Evolutionary conservation across 2,797 vertebrate species (phyloP).

Genomic region (Bryconaethiops microstoma): DNA sequence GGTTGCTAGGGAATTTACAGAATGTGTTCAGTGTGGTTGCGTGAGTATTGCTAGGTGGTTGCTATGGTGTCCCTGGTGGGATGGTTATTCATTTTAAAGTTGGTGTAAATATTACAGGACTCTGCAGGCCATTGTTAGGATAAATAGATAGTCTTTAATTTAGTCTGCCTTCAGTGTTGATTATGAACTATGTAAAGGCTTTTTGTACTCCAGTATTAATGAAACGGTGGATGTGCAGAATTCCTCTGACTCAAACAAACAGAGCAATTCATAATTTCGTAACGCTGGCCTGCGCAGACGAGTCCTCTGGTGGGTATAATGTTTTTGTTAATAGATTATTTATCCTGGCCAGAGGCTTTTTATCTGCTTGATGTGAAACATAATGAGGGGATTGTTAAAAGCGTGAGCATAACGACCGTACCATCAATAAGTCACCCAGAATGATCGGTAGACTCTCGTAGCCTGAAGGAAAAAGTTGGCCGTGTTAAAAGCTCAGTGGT

Average conservation of each 20-base stretch:
- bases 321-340: slow-evolving; percentile 38
- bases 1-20: too few relatives aligned
- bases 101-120: too few relatives aligned
- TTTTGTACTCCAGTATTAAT: background rate
- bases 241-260: background rate
- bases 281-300: background rate
- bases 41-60: too few relatives aligned
- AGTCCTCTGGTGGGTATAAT: slow-evolving; percentile 13
- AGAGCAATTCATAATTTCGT: background rate
- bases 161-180: background rate
- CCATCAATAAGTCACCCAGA: slow-evolving; percentile 1
- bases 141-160: background rate
- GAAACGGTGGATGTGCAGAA: background rate
- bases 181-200: background rate
- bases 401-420: background rate
- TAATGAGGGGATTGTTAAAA: slow-evolving; percentile 31
- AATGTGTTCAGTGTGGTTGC: too few relatives aligned
- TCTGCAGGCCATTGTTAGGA: background rate
- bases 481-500: too few relatives aligned
- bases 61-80: too few relatives aligned
- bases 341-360: slow-evolving; percentile 29
- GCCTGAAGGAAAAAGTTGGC: background rate
- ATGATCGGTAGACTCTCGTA: background rate
- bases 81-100: too few relatives aligned
- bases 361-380: slow-evolving; percentile 22